Percentiles rank a stretch among this genome's conserved stretches.
These are phyloP conservation scores for Carettochelys insculpta DNA, from an alignment of 2,113 vertebrate species.

Conservation along the genomic window DNA sequence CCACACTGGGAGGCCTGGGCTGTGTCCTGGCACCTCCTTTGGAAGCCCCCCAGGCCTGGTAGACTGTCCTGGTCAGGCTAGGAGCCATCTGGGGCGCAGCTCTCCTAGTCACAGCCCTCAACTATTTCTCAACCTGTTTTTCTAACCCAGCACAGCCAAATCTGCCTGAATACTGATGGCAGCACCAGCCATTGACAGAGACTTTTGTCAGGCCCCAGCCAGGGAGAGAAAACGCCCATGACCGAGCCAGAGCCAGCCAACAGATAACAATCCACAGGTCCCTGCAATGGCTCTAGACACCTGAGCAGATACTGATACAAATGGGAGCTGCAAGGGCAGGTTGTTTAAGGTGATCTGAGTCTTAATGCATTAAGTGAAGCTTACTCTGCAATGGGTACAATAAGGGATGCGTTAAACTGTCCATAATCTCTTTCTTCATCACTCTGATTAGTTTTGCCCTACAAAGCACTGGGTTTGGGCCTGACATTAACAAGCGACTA, in stretches of 20 bases:
- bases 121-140: neutral
- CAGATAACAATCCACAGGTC: neutral
- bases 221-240: neutral
- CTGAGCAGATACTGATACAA: neutral
- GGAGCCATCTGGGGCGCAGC: neutral
- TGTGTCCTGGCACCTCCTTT: neutral
- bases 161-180: neutral
- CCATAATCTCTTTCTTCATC: neutral
- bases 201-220: neutral
- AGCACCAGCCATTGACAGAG: rapidly evolving
- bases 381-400: neutral
- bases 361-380: neutral
- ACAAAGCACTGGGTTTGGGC: neutral
- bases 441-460: neutral
- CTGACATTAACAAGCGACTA: neutral
- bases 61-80: neutral
- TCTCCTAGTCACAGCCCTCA: neutral
- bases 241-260: neutral
- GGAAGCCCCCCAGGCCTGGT: neutral
- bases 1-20: neutral
- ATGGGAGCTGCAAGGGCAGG: neutral
- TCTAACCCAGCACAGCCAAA: neutral
- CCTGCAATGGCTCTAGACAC: neutral
- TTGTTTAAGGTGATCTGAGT: neutral
- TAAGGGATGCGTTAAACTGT: neutral